Base-by-base conservation (phyloP, 2,113 vertebrate species). In the Muntiacus muntjak region DNA sequence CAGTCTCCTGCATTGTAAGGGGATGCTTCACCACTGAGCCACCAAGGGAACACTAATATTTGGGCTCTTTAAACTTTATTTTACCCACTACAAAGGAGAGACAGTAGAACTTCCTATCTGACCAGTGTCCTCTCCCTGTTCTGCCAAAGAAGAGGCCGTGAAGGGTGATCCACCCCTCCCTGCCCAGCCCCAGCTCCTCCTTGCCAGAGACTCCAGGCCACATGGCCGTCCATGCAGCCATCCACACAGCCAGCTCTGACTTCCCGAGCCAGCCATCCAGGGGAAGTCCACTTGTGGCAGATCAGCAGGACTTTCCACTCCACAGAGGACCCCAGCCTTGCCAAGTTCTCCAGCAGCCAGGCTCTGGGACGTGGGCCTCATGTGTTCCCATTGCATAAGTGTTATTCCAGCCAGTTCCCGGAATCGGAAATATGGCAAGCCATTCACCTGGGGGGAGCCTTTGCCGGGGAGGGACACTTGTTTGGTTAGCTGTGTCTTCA, bases 361-460 rank as follows among this genome's bases (percentile, higher is more conserved):
- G 6, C 95, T 97, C 98, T 98, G 98, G 97, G 98, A 97, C 43
- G 71, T 67, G 82, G 78, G 91, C 95, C 98, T 97, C 1, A 0
- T 0, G 1, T 97, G 97, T 0, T 71, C 85, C 83, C 98, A 97
- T 1, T 87, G 89, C 95, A 60, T 93, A 40, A 33, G 97, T 97
- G 95, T 43, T 25, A 17, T 98, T 98, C 97, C 97, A 98, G 98
- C 55, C 87, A 97, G 98, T 89, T 98, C 97, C 95, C 83, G 97
- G 88, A 97, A 98, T 21, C 0, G 47, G 95, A 98, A 98, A 98
- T 84, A 98, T 97, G 97, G 96, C 97, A 98, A 98, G 97, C 78
- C 79, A 71, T 96, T 98, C 98, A 98, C 98, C 98, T 99, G 97
- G 96, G 71, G 30, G 76, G 97, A 96, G 93, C 60, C 76, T 87